Evolutionary conservation across 2,888 invertebrate species (phyloP).

Genomic region (Junonia oenone): DNA sequence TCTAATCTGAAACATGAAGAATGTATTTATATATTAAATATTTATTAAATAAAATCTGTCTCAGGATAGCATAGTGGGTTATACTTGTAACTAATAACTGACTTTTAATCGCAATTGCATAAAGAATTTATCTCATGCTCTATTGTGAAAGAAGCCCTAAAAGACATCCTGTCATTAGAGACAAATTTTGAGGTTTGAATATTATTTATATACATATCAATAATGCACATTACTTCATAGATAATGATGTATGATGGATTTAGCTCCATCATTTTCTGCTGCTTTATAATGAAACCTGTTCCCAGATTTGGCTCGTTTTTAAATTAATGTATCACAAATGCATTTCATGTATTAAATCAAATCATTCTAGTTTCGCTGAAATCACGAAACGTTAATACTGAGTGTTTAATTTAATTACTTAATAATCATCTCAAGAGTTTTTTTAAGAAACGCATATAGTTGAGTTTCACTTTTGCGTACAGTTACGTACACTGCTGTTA

Average conservation of each 20-base stretch:
- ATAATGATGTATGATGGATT: no score
- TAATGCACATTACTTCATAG: no score
- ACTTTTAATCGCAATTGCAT: no score
- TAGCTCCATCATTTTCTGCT: no score
- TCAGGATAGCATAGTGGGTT: not conserved
- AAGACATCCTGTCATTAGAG: no score
- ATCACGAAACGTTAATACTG: not conserved
- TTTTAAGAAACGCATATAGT: not conserved
- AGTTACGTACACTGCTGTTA: not conserved
- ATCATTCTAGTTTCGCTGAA: not conserved
- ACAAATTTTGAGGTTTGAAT: no score
- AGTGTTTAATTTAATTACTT: not conserved
- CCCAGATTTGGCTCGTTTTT: not conserved
- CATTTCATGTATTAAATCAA: not conserved
- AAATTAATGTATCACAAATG: not conserved
- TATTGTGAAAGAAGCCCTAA: no score
- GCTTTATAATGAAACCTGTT: no score
- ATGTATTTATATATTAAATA: not conserved
- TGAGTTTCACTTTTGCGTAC: not conserved
- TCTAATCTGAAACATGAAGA: slow-evolving; percentile 78
- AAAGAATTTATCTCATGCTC: no score
- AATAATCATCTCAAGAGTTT: not conserved
- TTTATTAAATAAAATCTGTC: not conserved
- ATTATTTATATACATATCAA: no score
- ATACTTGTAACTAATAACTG: no score